Percentiles rank a stretch among this genome's conserved stretches.
phyloP scores from a whole-genome alignment of 2,888 invertebrate species.

The Apamea epomidion region DNA sequence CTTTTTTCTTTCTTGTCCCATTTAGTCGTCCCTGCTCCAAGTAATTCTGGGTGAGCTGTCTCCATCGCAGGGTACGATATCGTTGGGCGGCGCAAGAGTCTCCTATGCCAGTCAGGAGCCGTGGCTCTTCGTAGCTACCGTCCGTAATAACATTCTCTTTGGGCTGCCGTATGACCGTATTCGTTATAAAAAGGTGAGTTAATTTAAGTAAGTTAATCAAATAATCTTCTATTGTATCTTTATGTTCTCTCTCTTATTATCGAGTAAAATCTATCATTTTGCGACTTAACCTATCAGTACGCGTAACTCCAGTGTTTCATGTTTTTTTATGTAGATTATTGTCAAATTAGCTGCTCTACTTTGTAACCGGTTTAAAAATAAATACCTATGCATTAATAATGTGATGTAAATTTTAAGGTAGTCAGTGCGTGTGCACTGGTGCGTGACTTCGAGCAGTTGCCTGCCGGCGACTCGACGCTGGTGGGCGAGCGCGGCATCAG shows the following conservation, averaged over 20 bases:
- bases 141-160: constrained; percentile 95
- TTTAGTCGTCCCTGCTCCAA: constrained; percentile 92
- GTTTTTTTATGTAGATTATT: neutral
- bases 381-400: neutral
- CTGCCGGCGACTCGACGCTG: constrained; percentile 93
- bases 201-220: neutral
- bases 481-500: constrained; percentile 95
- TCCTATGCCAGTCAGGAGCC: constrained; percentile 95
- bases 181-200: constrained; percentile 86
- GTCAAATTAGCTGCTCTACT: neutral
- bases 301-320: neutral
- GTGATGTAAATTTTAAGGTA: constrained; percentile 74
- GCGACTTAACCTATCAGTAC: neutral
- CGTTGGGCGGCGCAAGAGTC: constrained; percentile 91
- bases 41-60: constrained; percentile 93
- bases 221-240: neutral
- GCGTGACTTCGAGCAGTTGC: constrained; percentile 93
- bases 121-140: constrained; percentile 93
- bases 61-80: constrained; percentile 90
- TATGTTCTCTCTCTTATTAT: neutral
- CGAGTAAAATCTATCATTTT: neutral
- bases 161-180: constrained; percentile 91
- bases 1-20: constrained; percentile 22
- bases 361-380: neutral
- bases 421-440: constrained; percentile 92